These are phyloP conservation scores for Zaprionus taronus DNA, from an alignment of 1,140 invertebrate species.

Conservation along the genomic window DNA sequence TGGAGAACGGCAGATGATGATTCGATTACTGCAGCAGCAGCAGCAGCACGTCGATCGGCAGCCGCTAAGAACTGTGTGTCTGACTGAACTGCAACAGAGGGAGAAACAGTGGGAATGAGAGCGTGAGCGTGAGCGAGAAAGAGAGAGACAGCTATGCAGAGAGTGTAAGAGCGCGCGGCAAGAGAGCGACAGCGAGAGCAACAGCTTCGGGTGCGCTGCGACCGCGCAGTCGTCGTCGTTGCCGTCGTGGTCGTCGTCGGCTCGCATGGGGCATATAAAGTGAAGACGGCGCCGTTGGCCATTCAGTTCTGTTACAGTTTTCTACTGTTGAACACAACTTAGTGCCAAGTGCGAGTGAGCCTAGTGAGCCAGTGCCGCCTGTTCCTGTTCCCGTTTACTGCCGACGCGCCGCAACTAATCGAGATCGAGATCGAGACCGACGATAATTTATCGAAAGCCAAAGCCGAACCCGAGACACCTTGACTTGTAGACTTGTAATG, in stretches of 20 bases:
- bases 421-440: background rate
- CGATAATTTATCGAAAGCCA: background rate
- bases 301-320: conserved; percentile 79
- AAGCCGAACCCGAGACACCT: conserved; percentile 48
- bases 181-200: conserved; percentile 9
- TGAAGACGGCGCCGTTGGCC: conserved; percentile 47
- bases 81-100: background rate
- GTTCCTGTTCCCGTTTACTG: conserved; percentile 11
- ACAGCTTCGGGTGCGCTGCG: background rate
- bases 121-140: conserved; percentile 16
- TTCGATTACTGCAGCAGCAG: background rate
- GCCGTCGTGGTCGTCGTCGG: background rate
- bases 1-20: conserved; percentile 4
- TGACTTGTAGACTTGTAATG: conserved; percentile 76
- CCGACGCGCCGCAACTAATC: background rate
- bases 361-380: conserved; percentile 20
- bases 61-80: background rate
- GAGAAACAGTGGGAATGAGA: conserved; percentile 1
- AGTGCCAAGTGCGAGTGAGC: conserved; percentile 25
- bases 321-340: conserved; percentile 79
- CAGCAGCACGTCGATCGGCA: background rate
- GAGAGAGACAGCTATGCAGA: conserved; percentile 16
- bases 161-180: conserved; percentile 23
- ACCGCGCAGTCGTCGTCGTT: background rate
- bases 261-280: conserved; percentile 64